phyloP scores from a whole-genome alignment of 2,113 vertebrate genomes.

The Charina bottae region DNA sequence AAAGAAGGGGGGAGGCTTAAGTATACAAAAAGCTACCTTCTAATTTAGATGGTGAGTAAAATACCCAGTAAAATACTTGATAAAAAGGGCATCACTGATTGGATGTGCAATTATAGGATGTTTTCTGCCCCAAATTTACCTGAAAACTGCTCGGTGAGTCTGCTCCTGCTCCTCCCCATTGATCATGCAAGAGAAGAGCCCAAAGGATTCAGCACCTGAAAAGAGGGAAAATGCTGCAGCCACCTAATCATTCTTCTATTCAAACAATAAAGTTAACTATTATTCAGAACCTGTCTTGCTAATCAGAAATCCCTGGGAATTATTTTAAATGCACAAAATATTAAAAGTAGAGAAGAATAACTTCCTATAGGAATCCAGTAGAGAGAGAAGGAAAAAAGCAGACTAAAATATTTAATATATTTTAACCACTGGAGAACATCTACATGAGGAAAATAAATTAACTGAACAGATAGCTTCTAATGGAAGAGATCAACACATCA shows the following conservation, averaged over 20 bases:
- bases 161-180: slow-evolving; percentile 95
- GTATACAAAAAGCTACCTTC: neutral
- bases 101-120: neutral
- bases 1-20: neutral
- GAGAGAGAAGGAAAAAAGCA: neutral
- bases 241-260: neutral
- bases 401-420: neutral
- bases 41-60: neutral
- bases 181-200: slow-evolving; percentile 92
- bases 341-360: neutral
- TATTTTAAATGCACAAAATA: neutral
- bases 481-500: neutral
- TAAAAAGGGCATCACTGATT: neutral
- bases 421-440: neutral
- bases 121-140: slow-evolving; percentile 79
- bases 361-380: neutral
- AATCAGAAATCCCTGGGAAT: neutral
- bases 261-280: neutral
- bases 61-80: neutral
- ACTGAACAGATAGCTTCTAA: neutral
- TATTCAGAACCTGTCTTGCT: neutral
- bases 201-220: slow-evolving; percentile 93
- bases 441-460: neutral
- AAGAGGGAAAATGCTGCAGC: slow-evolving; percentile 27
- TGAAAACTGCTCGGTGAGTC: slow-evolving; percentile 94